These are phyloP conservation scores for Zoanthus sansibaricus DNA, from an alignment of 92 coral and sea anemone species.

Conservation along the genomic window DNA sequence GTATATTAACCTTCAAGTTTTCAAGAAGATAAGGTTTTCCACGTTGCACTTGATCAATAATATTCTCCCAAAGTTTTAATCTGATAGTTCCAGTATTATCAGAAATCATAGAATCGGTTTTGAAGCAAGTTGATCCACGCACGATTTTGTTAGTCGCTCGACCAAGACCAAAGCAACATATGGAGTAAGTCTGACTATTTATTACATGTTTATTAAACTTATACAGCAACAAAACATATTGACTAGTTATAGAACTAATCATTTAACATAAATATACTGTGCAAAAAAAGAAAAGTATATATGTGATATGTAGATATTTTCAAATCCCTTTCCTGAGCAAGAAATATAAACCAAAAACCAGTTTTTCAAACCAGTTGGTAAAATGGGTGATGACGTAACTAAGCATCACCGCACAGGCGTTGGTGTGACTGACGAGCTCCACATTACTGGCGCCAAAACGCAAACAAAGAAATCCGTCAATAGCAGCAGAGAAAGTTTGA, in stretches of 20 bases:
- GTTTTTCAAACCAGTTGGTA: too few species aligned
- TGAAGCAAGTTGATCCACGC: slow-evolving; percentile 38
- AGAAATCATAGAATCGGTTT: slow-evolving; percentile 47
- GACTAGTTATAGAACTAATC: too few species aligned
- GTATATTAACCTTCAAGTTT: slow-evolving; percentile 30
- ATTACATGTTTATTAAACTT: too few species aligned
- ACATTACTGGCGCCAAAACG: slow-evolving; percentile 37
- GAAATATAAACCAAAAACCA: too few species aligned
- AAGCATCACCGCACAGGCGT: slow-evolving; percentile 38
- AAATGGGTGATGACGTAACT: slow-evolving; percentile 15
- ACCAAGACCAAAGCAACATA: too few species aligned
- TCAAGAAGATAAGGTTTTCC: slow-evolving; percentile 32
- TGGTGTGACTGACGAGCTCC: slow-evolving; percentile 38
- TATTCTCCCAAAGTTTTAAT: slow-evolving; percentile 48
- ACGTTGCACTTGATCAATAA: slow-evolving; percentile 42
- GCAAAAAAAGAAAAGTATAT: too few species aligned
- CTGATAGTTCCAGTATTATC: slow-evolving; percentile 50
- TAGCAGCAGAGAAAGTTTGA: slow-evolving; percentile 43
- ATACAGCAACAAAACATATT: too few species aligned
- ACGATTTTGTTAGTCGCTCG: too few species aligned
- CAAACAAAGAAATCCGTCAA: slow-evolving; percentile 27
- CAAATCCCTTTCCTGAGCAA: too few species aligned
- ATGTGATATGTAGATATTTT: too few species aligned
- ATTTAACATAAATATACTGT: too few species aligned
- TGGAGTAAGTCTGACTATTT: too few species aligned